phyloP scores from a whole-genome alignment of 1,140 invertebrate species.

The Leptopilina clavipes region DNA sequence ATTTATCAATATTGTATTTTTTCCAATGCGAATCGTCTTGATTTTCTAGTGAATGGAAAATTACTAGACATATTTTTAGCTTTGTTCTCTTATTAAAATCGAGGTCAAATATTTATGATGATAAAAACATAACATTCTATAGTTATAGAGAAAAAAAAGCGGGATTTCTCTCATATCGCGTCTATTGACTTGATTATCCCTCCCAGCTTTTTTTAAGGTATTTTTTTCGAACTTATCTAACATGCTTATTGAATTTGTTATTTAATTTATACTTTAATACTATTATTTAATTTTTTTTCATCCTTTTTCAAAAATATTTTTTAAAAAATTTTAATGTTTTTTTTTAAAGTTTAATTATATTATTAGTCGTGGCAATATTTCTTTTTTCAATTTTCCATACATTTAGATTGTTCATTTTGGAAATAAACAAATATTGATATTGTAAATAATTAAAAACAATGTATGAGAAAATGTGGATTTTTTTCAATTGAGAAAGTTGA shows the following conservation, averaged over 20 bases:
- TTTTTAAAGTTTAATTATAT: too few relatives aligned
- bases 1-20: slow-evolving; percentile 8
- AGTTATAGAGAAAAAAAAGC: not conserved
- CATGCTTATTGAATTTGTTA: too few relatives aligned
- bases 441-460: too few relatives aligned
- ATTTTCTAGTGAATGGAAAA: too few relatives aligned
- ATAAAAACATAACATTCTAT: not conserved
- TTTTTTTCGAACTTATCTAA: not conserved
- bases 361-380: too few relatives aligned
- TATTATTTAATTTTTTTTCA: too few relatives aligned
- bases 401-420: too few relatives aligned
- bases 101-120: not conserved
- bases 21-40: not conserved
- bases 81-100: not conserved
- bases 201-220: not conserved
- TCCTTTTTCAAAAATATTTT: too few relatives aligned
- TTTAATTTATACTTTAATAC: not conserved
- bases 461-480: too few relatives aligned
- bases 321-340: too few relatives aligned
- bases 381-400: too few relatives aligned
- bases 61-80: not conserved
- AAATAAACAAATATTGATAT: too few relatives aligned
- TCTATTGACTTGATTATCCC: not conserved
- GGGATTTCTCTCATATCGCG: slow-evolving; percentile 14
- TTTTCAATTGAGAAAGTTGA: not conserved